These are phyloP conservation scores for Halcyon badia DNA, from an alignment of 2,797 vertebrate genomes.

Conservation along the genomic window DNA sequence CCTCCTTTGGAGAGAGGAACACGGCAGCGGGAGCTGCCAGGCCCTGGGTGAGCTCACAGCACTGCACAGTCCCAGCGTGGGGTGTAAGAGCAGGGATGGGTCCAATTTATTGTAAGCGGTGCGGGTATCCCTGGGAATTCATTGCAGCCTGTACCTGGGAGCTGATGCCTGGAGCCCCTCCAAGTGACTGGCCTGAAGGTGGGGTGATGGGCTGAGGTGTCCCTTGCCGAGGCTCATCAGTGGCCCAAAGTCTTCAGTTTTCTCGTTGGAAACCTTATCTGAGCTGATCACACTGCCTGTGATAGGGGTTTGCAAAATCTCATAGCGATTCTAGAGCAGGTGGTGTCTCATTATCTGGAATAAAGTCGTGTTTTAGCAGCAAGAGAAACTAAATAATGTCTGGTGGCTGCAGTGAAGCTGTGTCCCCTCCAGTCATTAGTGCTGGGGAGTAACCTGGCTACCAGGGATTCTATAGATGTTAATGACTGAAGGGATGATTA, in stretches of 20 bases:
- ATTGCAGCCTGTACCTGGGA: not conserved
- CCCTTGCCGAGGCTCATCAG: accelerated
- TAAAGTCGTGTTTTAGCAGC: not conserved
- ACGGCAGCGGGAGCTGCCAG: too few relatives aligned
- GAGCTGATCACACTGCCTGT: not conserved
- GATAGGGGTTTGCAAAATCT: not conserved
- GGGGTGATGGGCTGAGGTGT: not conserved
- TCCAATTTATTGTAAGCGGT: not conserved
- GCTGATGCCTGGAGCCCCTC: not conserved
- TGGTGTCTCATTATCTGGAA: not conserved
- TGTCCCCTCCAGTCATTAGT: not conserved
- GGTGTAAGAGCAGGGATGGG: not conserved
- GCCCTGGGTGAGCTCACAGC: accelerated
- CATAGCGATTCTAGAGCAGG: not conserved
- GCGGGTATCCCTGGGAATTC: not conserved
- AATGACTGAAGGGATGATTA: not conserved
- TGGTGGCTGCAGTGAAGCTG: not conserved
- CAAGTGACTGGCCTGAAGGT: accelerated
- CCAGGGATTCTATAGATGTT: not conserved
- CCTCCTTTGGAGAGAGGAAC: not conserved
- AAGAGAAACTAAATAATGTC: not conserved
- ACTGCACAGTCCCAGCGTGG: not conserved
- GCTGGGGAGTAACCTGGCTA: not conserved
- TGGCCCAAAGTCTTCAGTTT: not conserved
- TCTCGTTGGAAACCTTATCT: not conserved